Evolutionary conservation across 35 echinoderm and acorn worm species (phyloP).

Genomic region (Ptychodera flava): DNA sequence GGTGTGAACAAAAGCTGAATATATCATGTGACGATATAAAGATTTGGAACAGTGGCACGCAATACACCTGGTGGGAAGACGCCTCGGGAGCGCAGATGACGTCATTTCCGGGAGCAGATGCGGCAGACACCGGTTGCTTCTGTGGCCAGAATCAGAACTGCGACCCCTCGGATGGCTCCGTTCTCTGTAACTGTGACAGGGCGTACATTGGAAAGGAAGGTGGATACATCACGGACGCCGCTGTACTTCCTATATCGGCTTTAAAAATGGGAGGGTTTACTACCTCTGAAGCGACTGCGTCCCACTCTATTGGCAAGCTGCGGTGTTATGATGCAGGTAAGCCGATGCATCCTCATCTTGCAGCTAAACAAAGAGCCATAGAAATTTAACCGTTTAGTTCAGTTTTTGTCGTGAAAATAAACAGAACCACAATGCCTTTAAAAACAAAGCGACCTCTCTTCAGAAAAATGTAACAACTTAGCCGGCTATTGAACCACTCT

Average conservation of each 20-base stretch:
- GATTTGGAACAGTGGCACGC: not conserved
- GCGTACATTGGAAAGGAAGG: not conserved
- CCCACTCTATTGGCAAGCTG: not conserved
- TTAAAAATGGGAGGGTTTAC: not conserved
- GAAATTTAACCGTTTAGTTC: too few relatives aligned
- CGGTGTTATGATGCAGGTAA: not conserved
- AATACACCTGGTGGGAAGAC: not conserved
- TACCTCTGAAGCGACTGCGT: not conserved
- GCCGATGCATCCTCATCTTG: too few relatives aligned
- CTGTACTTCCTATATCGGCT: not conserved
- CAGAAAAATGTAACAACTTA: too few relatives aligned
- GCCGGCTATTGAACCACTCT: too few relatives aligned
- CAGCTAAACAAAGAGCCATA: too few relatives aligned
- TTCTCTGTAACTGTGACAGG: not conserved
- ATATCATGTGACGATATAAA: not conserved
- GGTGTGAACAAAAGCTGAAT: not conserved
- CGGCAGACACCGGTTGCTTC: not conserved
- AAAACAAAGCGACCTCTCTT: too few relatives aligned
- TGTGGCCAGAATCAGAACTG: not conserved
- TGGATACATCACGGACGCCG: not conserved
- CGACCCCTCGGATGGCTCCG: too few relatives aligned
- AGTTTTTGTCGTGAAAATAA: too few relatives aligned
- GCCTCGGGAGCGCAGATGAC: not conserved
- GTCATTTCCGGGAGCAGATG: not conserved
- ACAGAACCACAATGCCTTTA: too few relatives aligned